phyloP scores from a whole-genome alignment of 2,113 vertebrate genomes.

The Chinchilla lanigera region DNA sequence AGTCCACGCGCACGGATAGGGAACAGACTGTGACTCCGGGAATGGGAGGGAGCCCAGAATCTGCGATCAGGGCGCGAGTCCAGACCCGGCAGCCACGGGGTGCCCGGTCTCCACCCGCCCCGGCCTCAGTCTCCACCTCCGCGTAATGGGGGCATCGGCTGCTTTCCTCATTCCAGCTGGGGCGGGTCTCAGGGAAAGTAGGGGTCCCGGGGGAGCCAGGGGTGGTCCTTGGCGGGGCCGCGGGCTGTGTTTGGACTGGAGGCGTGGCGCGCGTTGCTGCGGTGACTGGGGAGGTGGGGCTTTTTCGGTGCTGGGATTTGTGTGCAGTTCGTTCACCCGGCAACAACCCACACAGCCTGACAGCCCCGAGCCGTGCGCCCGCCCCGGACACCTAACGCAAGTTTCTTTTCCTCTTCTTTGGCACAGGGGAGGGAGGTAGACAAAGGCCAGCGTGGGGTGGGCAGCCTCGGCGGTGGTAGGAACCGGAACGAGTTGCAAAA shows the following conservation, averaged over 20 bases:
- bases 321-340: constrained; percentile 63
- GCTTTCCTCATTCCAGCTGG: background rate
- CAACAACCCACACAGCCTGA: constrained; percentile 56
- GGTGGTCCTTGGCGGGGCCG: constrained; percentile 64
- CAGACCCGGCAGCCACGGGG: background rate
- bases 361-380: background rate
- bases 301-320: constrained; percentile 61
- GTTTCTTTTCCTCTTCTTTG: constrained; percentile 73
- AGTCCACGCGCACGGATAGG: background rate
- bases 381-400: constrained; percentile 57
- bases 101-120: background rate
- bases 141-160: constrained; percentile 59
- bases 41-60: background rate
- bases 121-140: constrained; percentile 73
- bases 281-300: constrained; percentile 69
- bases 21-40: background rate
- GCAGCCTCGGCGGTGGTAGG: background rate
- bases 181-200: background rate
- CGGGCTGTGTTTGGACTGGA: constrained; percentile 54
- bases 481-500: background rate
- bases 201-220: background rate
- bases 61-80: fast-evolving
- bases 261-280: constrained; percentile 71
- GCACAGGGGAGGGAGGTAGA: background rate
- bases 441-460: background rate